phyloP scores from a whole-genome alignment of 2,113 vertebrate species.

The Dinomys branickii region DNA sequence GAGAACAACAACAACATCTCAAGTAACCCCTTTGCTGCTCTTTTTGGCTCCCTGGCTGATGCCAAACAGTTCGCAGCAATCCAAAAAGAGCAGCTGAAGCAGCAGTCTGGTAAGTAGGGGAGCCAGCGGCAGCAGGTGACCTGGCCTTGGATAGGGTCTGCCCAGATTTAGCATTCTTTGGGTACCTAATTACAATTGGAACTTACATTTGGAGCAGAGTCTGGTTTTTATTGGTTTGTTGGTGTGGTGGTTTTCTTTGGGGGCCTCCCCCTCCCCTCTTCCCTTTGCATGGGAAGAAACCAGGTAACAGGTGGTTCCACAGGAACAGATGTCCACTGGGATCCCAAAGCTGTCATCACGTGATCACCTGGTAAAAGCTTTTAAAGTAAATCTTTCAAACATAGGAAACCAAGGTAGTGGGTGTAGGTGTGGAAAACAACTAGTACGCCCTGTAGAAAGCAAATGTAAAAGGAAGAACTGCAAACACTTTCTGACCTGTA shows the following conservation, averaged over 20 bases:
- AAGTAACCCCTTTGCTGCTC: slow-evolving; percentile 97
- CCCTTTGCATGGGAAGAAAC: not conserved
- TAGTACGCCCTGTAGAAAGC: slow-evolving; percentile 3
- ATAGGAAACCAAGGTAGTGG: not conserved
- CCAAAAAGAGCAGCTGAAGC: slow-evolving; percentile 91
- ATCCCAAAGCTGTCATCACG: not conserved
- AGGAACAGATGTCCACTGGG: not conserved
- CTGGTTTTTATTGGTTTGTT: not conserved
- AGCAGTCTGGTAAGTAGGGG: slow-evolving; percentile 87
- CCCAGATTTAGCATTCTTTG: slow-evolving; percentile 18
- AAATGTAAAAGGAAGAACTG: slow-evolving; percentile 13
- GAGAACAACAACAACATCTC: slow-evolving; percentile 99
- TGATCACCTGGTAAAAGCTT: not conserved
- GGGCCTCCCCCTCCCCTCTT: not conserved
- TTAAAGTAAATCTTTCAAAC: slow-evolving; percentile 38
- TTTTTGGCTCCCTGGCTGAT: slow-evolving; percentile 97
- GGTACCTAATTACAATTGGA: not conserved
- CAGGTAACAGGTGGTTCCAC: slow-evolving; percentile 30
- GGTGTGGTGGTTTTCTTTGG: not conserved
- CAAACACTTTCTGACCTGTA: not conserved
- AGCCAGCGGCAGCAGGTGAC: slow-evolving; percentile 12
- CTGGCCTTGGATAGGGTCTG: slow-evolving; percentile 35
- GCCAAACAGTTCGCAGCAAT: slow-evolving; percentile 96
- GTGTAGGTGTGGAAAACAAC: slow-evolving; percentile 3
- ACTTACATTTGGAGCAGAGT: slow-evolving; percentile 17